Percentiles rank a stretch among this genome's conserved stretches.
Evolutionary conservation across 2,888 invertebrate genomes (phyloP).

Genomic region (Cosmorhoe ocellata): DNA sequence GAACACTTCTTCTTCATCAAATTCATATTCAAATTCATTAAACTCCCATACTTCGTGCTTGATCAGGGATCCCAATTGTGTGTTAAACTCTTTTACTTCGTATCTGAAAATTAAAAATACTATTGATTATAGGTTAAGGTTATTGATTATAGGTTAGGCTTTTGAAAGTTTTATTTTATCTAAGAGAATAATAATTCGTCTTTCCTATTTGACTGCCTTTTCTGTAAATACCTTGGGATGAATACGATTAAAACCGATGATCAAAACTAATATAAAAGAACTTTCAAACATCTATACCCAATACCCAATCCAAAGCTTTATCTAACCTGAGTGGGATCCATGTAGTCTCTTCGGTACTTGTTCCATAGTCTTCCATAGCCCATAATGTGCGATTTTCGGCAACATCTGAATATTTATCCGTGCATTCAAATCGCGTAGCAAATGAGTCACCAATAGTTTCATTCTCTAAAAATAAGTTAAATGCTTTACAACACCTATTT

Average conservation of each 20-base stretch:
- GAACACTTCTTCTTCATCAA: conserved; percentile 39
- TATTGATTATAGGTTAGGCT: no score
- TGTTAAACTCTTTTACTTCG: conserved; percentile 46
- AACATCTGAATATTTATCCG: conserved; percentile 13
- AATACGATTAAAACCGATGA: no score
- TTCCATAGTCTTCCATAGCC: conserved; percentile 38
- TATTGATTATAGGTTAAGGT: no score
- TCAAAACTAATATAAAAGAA: no score
- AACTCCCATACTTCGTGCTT: conserved; percentile 57
- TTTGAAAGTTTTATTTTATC: no score
- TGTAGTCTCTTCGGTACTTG: conserved; percentile 1
- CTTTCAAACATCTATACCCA: no score
- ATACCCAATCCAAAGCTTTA: no score
- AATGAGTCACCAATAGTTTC: conserved; percentile 45
- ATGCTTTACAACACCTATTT: neutral
- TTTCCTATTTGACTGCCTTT: no score
- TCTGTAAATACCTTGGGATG: no score
- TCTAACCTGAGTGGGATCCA: conserved; percentile 60
- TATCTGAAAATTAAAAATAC: conserved; percentile 43
- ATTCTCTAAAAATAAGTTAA: conserved; percentile 38
- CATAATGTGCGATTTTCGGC: conserved; percentile 44
- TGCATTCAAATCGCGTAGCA: conserved; percentile 44
- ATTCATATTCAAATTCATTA: conserved; percentile 40
- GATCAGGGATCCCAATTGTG: conserved; percentile 45
- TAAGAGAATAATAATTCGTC: no score